Evolutionary conservation across 2,888 invertebrate genomes (phyloP).

Genomic region (Lithophane leautieri): DNA sequence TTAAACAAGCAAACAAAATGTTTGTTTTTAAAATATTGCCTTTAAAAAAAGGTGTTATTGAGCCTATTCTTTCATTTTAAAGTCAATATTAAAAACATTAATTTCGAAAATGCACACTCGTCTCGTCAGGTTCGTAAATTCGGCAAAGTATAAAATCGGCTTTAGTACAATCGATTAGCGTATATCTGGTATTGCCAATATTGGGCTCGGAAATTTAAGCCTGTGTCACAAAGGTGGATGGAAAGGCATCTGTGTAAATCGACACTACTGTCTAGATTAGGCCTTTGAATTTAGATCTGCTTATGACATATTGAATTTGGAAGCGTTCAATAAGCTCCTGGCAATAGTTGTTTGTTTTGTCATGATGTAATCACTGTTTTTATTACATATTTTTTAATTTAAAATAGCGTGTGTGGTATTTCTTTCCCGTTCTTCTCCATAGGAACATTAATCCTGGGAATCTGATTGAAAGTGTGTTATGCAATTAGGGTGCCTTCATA

Average conservation of each 20-base stretch:
- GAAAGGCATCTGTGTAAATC: conserved; percentile 18
- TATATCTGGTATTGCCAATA: not conserved
- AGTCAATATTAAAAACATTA: too few relatives aligned
- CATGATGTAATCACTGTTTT: too few relatives aligned
- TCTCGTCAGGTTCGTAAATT: not conserved
- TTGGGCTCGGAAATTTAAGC: conserved; percentile 26
- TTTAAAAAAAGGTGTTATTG: too few relatives aligned
- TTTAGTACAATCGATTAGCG: not conserved
- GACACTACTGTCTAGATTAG: conserved; percentile 23
- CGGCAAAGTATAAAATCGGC: not conserved
- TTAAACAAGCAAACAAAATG: not conserved
- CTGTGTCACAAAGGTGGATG: conserved; percentile 26
- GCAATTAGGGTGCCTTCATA: not conserved
- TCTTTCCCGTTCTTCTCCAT: too few relatives aligned
- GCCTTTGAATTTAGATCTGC: conserved; percentile 24
- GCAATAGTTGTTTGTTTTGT: not conserved
- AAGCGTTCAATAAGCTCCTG: not conserved
- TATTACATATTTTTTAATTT: too few relatives aligned
- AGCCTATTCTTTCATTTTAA: too few relatives aligned
- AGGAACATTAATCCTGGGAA: too few relatives aligned
- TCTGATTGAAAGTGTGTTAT: too few relatives aligned
- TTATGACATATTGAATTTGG: not conserved
- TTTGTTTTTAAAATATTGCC: not conserved
- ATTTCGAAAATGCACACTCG: not conserved
- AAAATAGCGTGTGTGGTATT: too few relatives aligned